Percentiles rank a stretch among this genome's conserved stretches.
Conservation (phyloP, 1,140 invertebrate species). For the Rhynchophorus ferrugineus region DNA sequence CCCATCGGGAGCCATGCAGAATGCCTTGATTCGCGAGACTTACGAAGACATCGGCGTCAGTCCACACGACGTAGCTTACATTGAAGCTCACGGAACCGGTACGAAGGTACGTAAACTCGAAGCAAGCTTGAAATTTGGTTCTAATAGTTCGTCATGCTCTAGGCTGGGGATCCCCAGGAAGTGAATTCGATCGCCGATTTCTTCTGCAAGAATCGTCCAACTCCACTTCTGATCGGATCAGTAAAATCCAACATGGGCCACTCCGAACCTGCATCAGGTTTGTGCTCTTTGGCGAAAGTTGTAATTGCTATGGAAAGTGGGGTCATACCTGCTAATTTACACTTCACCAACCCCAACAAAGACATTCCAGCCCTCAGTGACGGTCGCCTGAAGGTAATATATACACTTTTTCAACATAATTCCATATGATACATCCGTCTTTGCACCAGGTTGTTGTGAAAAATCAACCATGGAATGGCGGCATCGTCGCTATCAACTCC, state of each 20-base stretch:
- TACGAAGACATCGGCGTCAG: constrained; percentile 76
- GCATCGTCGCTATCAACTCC: constrained; percentile 82
- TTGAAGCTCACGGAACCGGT: constrained; percentile 95
- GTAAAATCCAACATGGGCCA: constrained; percentile 99
- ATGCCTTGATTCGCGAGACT: constrained; percentile 74
- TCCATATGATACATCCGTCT: background rate
- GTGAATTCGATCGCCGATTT: constrained; percentile 86
- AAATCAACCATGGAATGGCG: constrained; percentile 74
- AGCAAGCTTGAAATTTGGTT: too few relatives aligned
- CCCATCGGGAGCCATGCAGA: constrained; percentile 81
- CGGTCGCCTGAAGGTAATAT: constrained; percentile 67
- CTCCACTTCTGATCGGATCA: constrained; percentile 83
- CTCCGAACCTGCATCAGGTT: constrained; percentile 86
- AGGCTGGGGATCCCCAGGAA: constrained; percentile 92
- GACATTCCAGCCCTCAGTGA: constrained; percentile 82
- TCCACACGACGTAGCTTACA: constrained; percentile 73
- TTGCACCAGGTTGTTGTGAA: constrained; percentile 60
- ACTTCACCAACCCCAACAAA: constrained; percentile 77
- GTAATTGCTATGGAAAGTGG: constrained; percentile 84
- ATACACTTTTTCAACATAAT: constrained; percentile 31
- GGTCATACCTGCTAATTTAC: constrained; percentile 83
- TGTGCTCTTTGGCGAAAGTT: constrained; percentile 86
- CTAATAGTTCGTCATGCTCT: background rate
- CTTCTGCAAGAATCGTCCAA: constrained; percentile 77
- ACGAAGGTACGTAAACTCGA: constrained; percentile 62